These are phyloP conservation scores for Chymomyza caudatula DNA, from an alignment of 2,888 invertebrate species.

Conservation along the genomic window DNA sequence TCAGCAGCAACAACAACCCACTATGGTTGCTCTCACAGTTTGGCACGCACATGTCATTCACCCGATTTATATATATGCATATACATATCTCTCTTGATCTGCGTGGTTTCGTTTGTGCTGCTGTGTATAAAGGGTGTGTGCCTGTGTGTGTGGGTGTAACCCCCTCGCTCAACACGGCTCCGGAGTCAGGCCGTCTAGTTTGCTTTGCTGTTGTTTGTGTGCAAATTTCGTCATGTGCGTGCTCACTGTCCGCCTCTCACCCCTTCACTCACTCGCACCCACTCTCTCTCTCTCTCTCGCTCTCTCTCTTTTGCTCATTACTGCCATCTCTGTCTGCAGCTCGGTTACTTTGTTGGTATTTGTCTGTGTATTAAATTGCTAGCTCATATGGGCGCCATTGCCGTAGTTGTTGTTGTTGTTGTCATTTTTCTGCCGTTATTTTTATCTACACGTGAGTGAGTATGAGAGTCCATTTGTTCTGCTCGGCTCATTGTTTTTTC, in stretches of 20 bases:
- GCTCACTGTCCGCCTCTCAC: constrained; percentile 21
- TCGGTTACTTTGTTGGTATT: constrained; percentile 41
- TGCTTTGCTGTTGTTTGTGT: constrained; percentile 20
- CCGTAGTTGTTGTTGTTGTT: constrained; percentile 36
- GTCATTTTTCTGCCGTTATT: constrained; percentile 68
- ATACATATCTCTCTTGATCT: not conserved
- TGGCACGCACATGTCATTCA: constrained; percentile 62
- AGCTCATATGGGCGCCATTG: constrained; percentile 53
- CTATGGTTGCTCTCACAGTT: constrained; percentile 16
- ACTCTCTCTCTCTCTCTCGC: constrained; percentile 39
- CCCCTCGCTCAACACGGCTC: not conserved
- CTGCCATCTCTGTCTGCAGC: constrained; percentile 12
- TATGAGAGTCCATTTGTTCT: constrained; percentile 50
- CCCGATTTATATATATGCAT: constrained; percentile 34
- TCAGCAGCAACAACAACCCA: constrained; percentile 52
- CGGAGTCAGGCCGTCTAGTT: not conserved
- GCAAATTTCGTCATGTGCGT: constrained; percentile 62
- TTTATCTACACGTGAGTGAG: constrained; percentile 61
- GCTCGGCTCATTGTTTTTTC: constrained; percentile 7
- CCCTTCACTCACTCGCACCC: constrained; percentile 48
- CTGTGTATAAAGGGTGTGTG: not conserved
- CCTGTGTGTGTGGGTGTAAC: not conserved
- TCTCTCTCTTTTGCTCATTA: constrained; percentile 6
- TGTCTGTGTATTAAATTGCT: constrained; percentile 65
- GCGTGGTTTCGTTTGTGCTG: not conserved